Conservation (phyloP, 2,113 vertebrate genomes). For the Felis catus region F.catus_Fca126_mat1.0 CM031425.1:41109501-41110000, state of each 20-base stretch:
- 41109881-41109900: conserved; percentile 91
- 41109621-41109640: not conserved
- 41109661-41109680: not conserved
- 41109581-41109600: not conserved
- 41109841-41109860: conserved; percentile 94
- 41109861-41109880: conserved; percentile 91
- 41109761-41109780: conserved; percentile 76
- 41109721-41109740: not conserved
- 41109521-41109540: not conserved
- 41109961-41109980: not conserved
- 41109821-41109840: conserved; percentile 97
- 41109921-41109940: not conserved
- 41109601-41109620: not conserved
- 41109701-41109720: not conserved
- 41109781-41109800: conserved; percentile 91
- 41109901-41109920: conserved; percentile 28
- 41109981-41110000: conserved; percentile 15
- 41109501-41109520: not conserved
- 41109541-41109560: not conserved
- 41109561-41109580: not conserved
- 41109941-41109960: not conserved
- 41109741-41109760: not conserved
- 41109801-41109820: conserved; percentile 92
- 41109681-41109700: not conserved
- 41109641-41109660: not conserved